A percentile compares a stretch with the other conserved stretches of the same genome.
phyloP scores from a whole-genome alignment of 2,113 vertebrate species.

The Oryzias javanicus region DNA sequence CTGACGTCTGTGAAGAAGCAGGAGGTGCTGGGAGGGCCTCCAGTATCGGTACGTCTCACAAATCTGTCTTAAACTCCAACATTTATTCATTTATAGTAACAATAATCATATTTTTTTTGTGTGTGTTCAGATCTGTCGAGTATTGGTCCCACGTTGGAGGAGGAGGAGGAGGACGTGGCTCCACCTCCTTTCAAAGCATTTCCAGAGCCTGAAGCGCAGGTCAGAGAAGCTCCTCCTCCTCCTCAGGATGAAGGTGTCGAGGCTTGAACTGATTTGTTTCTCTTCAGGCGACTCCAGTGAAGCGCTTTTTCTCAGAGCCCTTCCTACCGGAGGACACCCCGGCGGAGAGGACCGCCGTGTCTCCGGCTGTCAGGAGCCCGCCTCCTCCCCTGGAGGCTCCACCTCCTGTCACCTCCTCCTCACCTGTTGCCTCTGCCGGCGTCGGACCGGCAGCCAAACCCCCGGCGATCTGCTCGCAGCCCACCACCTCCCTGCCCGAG shows the following conservation, averaged over 20 bases:
- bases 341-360: slow-evolving; percentile 44
- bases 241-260: not conserved
- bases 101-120: not conserved
- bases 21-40: slow-evolving; percentile 60
- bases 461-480: slow-evolving; percentile 84
- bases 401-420: slow-evolving; percentile 13
- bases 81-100: no score
- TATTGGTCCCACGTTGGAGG: slow-evolving; percentile 43
- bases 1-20: slow-evolving; percentile 64
- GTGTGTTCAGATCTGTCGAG: slow-evolving; percentile 55
- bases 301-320: slow-evolving; percentile 79
- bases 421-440: slow-evolving; percentile 16
- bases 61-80: not conserved
- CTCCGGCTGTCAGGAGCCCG: slow-evolving; percentile 47
- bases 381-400: slow-evolving; percentile 28
- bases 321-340: slow-evolving; percentile 63
- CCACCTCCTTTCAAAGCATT: slow-evolving; percentile 50
- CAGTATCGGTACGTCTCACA: slow-evolving; percentile 56
- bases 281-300: slow-evolving; percentile 50
- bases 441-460: slow-evolving; percentile 3
- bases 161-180: slow-evolving; percentile 63
- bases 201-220: slow-evolving; percentile 45
- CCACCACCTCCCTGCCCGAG: slow-evolving; percentile 77
- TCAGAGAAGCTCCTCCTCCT: slow-evolving; percentile 13
- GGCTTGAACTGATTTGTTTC: slow-evolving; percentile 2